phyloP scores from a whole-genome alignment of 2,888 invertebrate species.

The Sphaerophoria rueppellii region DNA sequence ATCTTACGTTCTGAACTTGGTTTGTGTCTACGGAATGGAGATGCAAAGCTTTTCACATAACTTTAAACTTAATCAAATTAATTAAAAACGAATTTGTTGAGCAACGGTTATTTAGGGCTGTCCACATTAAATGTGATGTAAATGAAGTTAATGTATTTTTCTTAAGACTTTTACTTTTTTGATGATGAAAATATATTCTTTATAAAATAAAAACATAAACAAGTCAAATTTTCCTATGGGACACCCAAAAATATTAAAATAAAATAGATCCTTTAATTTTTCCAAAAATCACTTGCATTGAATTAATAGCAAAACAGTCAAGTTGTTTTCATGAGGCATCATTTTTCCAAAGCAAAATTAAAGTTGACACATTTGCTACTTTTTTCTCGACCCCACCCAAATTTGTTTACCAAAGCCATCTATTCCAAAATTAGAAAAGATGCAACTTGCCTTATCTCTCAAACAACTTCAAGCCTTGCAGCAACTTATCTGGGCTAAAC shows the following conservation, averaged over 20 bases:
- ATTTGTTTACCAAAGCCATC: too few relatives aligned
- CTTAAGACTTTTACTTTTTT: neutral
- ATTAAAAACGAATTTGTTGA: neutral
- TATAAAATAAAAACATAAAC: too few relatives aligned
- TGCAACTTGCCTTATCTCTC: neutral
- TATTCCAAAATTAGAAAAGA: neutral
- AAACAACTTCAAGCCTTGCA: neutral
- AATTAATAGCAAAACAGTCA: too few relatives aligned
- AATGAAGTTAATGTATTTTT: too few relatives aligned
- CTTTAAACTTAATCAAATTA: neutral
- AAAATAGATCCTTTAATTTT: too few relatives aligned
- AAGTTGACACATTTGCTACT: neutral
- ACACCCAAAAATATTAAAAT: too few relatives aligned
- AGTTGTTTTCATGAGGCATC: too few relatives aligned
- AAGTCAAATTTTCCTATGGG: too few relatives aligned
- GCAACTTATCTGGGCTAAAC: neutral
- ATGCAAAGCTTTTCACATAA: neutral
- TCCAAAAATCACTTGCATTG: too few relatives aligned
- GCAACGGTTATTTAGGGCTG: neutral
- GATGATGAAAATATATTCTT: neutral
- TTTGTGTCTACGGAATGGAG: conserved; percentile 3
- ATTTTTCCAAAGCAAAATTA: neutral
- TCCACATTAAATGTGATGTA: neutral
- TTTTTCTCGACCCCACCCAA: too few relatives aligned
- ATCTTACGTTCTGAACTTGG: neutral